Base-by-base conservation (phyloP, 2,888 invertebrate genomes). In the Ephialtes manifestator region DNA sequence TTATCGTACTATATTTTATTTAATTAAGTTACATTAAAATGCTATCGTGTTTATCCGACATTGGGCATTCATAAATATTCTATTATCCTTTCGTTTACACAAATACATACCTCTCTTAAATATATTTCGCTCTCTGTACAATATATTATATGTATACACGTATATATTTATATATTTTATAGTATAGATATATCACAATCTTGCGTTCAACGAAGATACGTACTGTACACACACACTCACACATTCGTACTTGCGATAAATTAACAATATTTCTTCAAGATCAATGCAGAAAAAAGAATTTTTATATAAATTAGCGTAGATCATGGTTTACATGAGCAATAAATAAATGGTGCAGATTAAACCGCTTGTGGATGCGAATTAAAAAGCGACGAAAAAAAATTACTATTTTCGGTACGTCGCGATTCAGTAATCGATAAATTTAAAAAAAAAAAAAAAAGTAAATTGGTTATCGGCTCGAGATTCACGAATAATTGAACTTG, bases 121-220 rank as follows among this genome's bases (percentile, higher is more conserved):
- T 91, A 92, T 90, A 92, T 90, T 89, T 91, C 87, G 75, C 88
- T 91, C 91, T 92, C 91, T 92, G 90, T 92, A 91, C 90, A 92
- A 87, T 86, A 85, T 89, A 90, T 89, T 76, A 53, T 83, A 72
- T 83, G 28, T 79, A 70, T 74, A 74, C 63, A 65, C 35, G 18
- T 65, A 65, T 65, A 63, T 63, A 68, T 79, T 65, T 53, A 79
- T 75, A 71, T 80, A 48, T 74, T 68, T 77, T 87, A 86, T 87
- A 88, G 53, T 71, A 84, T 86, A 80, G 87, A 89, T 90, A 82
- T 90, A 90, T 90, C 90, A 89, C 90, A 90, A 89, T 87, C 86
- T 87, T 88, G 84, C 86, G 86, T 86, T 87, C 80, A 83, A 78
- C 84, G 79, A 84, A 78, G 68, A 83, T 83, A 83, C 78, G 72